Conservation (phyloP, 2,797 vertebrate species). For the Vespertilio murinus region DNA sequence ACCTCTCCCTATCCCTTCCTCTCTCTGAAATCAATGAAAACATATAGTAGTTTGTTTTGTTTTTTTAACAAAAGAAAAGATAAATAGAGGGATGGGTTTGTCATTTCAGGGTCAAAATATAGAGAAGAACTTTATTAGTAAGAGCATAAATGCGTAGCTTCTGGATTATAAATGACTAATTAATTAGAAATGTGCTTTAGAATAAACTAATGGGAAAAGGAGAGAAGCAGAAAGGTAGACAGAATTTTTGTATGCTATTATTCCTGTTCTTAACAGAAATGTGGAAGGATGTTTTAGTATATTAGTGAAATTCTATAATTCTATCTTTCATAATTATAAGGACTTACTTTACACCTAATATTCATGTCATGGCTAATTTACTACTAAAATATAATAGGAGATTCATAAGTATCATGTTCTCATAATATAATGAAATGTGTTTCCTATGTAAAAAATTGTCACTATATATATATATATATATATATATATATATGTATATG, state of each 20-base stretch:
- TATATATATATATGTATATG: not conserved
- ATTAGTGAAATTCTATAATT: not conserved
- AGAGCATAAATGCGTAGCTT: not conserved
- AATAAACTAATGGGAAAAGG: not conserved
- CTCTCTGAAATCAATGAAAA: too few species aligned
- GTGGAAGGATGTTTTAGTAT: not conserved
- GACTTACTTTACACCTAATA: constrained; percentile 36
- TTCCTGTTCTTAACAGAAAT: not conserved
- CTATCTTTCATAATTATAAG: not conserved
- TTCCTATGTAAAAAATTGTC: not conserved
- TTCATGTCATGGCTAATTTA: not conserved
- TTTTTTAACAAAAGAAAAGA: too few species aligned
- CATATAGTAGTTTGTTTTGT: too few species aligned
- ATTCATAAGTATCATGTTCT: not conserved
- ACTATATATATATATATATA: not conserved
- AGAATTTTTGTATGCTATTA: not conserved
- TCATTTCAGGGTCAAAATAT: not conserved
- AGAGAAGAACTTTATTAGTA: not conserved
- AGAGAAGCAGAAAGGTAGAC: not conserved
- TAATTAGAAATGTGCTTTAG: not conserved
- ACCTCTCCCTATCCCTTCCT: too few species aligned
- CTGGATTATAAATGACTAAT: constrained; percentile 19
- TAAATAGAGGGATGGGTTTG: not conserved
- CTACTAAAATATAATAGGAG: constrained; percentile 3
- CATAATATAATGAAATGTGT: not conserved